Evolutionary conservation across 2,888 invertebrate genomes (phyloP).

Genomic region (Watsonalla binaria): DNA sequence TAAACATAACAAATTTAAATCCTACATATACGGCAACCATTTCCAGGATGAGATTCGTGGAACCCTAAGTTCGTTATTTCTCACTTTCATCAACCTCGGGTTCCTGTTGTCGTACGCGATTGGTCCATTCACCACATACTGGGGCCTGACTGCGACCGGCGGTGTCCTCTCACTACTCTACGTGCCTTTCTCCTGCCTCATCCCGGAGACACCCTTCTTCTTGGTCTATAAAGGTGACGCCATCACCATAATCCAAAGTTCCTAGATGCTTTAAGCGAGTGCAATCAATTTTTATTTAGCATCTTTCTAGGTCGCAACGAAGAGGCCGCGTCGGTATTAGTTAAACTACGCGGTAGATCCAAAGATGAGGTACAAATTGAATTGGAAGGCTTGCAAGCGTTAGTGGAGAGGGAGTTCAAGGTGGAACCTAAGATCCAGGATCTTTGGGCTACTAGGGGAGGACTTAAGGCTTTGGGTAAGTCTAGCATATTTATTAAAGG

Average conservation of each 20-base stretch:
- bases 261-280: background rate
- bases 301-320: slow-evolving; percentile 44
- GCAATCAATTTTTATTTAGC: too few relatives aligned
- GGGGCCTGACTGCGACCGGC: slow-evolving; percentile 82
- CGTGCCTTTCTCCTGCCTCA: slow-evolving; percentile 80
- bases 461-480: slow-evolving; percentile 84
- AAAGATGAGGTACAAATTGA: slow-evolving; percentile 80
- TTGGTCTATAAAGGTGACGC: slow-evolving; percentile 78
- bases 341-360: slow-evolving; percentile 81
- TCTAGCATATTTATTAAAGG: too few relatives aligned
- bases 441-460: slow-evolving; percentile 82
- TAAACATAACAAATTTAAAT: too few relatives aligned
- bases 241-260: background rate
- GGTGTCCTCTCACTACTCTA: slow-evolving; percentile 82
- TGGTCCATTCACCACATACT: slow-evolving; percentile 86
- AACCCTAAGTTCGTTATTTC: slow-evolving; percentile 87
- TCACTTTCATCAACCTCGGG: slow-evolving; percentile 86
- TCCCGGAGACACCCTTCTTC: slow-evolving; percentile 91
- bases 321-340: slow-evolving; percentile 82
- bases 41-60: slow-evolving; percentile 86
- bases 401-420: slow-evolving; percentile 59
- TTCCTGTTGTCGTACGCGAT: slow-evolving; percentile 84
- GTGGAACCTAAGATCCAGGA: slow-evolving; percentile 71
- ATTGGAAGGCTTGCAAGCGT: slow-evolving; percentile 61
- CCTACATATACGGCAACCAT: background rate